These are phyloP conservation scores for Sussaba pulchella DNA, from an alignment of 2,888 invertebrate species.

Conservation along the genomic window DNA sequence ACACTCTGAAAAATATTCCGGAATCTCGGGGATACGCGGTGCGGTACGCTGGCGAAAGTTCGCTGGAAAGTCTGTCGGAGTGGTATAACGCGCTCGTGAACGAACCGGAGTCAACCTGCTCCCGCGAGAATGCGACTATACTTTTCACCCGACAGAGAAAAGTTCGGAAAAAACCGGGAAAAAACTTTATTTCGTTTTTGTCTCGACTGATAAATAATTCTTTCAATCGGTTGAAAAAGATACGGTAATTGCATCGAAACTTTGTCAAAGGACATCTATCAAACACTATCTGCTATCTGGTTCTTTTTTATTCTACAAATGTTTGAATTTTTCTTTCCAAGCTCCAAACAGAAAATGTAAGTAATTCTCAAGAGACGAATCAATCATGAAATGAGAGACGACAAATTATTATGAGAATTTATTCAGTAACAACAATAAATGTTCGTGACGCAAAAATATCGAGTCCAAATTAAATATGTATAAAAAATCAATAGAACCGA, in stretches of 20 bases:
- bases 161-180: constrained; percentile 40
- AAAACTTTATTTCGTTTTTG: constrained; percentile 21
- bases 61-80: constrained; percentile 60
- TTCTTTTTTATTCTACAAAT: background rate
- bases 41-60: constrained; percentile 51
- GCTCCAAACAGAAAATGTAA: no score
- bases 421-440: no score
- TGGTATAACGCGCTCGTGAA: constrained; percentile 51
- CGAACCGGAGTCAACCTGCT: constrained; percentile 61
- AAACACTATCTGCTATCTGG: background rate
- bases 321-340: background rate
- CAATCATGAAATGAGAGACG: no score
- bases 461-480: no score
- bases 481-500: no score
- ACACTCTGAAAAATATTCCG: constrained; percentile 65
- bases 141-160: constrained; percentile 40
- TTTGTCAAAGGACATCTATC: background rate
- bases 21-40: constrained; percentile 56
- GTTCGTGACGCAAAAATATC: no score
- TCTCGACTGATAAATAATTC: constrained; percentile 40
- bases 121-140: constrained; percentile 66
- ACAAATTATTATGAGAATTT: no score
- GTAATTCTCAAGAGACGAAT: no score
- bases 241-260: constrained; percentile 6
- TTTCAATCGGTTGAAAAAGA: constrained; percentile 36